phyloP scores from a whole-genome alignment of 1,140 invertebrate genomes.

The Hermetia illucens region DNA sequence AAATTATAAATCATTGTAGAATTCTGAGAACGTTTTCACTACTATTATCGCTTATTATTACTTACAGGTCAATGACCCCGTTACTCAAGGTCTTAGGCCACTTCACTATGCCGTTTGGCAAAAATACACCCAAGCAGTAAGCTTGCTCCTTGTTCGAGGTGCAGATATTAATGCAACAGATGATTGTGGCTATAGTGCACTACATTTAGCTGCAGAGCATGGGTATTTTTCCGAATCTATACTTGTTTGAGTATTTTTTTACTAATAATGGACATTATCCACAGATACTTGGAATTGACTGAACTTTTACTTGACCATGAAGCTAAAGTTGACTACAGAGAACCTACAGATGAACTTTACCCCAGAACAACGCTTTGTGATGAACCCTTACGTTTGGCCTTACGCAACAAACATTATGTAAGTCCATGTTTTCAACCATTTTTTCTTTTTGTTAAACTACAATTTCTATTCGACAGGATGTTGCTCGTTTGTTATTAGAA shows the following conservation, averaged over 20 bases:
- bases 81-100: slow-evolving; percentile 67
- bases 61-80: slow-evolving; percentile 51
- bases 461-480: slow-evolving; percentile 37
- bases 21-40: too few relatives aligned
- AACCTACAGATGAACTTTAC: slow-evolving; percentile 50
- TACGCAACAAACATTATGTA: slow-evolving; percentile 71
- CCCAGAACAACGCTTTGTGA: slow-evolving; percentile 60
- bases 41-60: too few relatives aligned
- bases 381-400: slow-evolving; percentile 65
- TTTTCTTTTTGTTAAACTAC: slow-evolving; percentile 1
- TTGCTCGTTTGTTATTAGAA: slow-evolving; percentile 49
- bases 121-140: slow-evolving; percentile 63
- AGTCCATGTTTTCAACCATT: slow-evolving; percentile 19
- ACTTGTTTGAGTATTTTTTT: neutral
- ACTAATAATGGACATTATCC: too few relatives aligned
- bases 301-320: slow-evolving; percentile 62
- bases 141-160: slow-evolving; percentile 57
- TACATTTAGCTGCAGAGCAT: slow-evolving; percentile 76
- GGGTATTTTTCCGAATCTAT: slow-evolving; percentile 35
- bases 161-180: slow-evolving; percentile 74
- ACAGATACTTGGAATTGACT: slow-evolving; percentile 53
- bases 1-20: too few relatives aligned
- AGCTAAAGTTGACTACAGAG: slow-evolving; percentile 64
- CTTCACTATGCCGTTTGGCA: slow-evolving; percentile 90
- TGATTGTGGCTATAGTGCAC: slow-evolving; percentile 78